phyloP scores from a whole-genome alignment of 2,113 vertebrate species.

The Callocephalon fimbriatum region DNA sequence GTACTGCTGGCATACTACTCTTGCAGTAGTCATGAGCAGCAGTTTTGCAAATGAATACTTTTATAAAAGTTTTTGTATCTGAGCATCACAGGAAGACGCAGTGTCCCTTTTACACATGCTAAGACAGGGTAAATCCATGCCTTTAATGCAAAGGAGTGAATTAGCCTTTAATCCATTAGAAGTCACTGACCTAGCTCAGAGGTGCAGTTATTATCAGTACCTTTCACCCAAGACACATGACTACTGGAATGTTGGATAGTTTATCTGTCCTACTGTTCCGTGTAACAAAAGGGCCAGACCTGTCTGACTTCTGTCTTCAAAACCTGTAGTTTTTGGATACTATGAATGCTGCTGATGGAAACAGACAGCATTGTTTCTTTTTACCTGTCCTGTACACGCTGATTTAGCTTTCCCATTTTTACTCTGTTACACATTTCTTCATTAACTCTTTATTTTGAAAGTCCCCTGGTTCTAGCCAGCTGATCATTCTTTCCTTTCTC shows the following conservation, averaged over 20 bases:
- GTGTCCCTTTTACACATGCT: background rate
- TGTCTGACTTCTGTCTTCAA: background rate
- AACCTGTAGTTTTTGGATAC: background rate
- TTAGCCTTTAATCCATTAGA: background rate
- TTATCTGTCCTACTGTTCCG: background rate
- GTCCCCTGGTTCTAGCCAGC: background rate
- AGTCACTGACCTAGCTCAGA: background rate
- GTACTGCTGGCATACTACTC: background rate
- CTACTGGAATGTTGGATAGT: background rate
- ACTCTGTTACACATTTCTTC: background rate
- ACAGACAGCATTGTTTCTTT: background rate
- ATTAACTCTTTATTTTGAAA: background rate
- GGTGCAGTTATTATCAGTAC: background rate
- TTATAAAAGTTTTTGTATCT: background rate
- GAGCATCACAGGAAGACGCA: background rate
- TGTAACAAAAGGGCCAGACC: background rate
- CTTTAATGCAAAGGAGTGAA: background rate
- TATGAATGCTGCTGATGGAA: background rate
- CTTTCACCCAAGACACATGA: background rate
- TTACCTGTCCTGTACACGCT: background rate
- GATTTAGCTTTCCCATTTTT: slow-evolving; percentile 34
- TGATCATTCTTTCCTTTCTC: background rate
- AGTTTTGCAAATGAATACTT: background rate
- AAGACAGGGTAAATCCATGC: background rate
- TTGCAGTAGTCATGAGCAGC: background rate